Evolutionary conservation across 1,140 invertebrate genomes (phyloP), one percentile per base, ranked within the genome.

Genomic region (Scaptomyza montana): DNA sequence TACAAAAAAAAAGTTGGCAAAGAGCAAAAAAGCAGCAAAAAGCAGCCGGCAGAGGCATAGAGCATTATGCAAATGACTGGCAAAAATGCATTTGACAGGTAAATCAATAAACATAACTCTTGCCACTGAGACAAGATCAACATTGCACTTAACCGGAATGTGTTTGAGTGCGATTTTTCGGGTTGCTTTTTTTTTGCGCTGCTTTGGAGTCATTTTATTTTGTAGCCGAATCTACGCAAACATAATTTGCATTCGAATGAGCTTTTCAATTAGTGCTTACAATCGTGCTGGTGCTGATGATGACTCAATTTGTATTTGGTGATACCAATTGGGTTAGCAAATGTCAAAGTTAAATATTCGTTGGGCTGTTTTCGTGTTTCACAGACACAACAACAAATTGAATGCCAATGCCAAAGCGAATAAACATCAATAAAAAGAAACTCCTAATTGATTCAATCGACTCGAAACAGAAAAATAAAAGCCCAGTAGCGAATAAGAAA

Each of bases 61-160:
- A 82, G 76, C 59, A 64, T 67, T 74, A 84, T 84, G 80, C 80
- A 84, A 71, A 76, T 85, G 72, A 60, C 25, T 74, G 66, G 67
- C 67, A 64, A 70, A 68, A 74, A 63, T 21, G 54, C 46, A 70
- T 77, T 65, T 84, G 80, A 84, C 80, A 84, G 80, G 53, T 69
- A 66, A 84, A 85, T 84, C 80, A 85, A 85, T 84, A 84, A 77
- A 61, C 80, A 84, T 69, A 84, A 84, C 66, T 82, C 78, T 56
- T 45, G 60, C 54, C 53, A 39, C n/a, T 25, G 76, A 30, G 30
- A 65, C 66, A 69, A 78, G 69, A 81, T 73, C 72, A 66, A 59
- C 70, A 39, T n/a, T 66, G 74, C 79, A 81, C 70, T 82, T 62
- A 78, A 33, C 39, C 41, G 28, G 45, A 60, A 59, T 36, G 36